Evolutionary conservation across 2,888 invertebrate genomes (phyloP), one percentile per base, ranked within the genome.

Genomic region (Drosophila formosana): DNA sequence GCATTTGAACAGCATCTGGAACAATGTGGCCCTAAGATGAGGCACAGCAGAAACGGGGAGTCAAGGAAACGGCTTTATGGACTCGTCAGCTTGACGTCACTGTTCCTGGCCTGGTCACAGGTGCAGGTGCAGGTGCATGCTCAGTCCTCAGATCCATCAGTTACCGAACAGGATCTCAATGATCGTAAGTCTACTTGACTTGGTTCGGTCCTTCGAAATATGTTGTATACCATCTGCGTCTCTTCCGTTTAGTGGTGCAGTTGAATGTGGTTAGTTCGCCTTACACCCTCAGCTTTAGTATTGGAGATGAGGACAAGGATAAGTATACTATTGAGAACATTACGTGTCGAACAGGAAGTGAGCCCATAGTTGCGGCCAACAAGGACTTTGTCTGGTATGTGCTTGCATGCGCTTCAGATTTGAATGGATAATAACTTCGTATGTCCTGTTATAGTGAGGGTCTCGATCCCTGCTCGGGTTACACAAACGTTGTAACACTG

Each of bases 381-480:
- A 67, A 73, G 0, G 53, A 72, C 3, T 58, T 87, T 52, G 69
- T 80, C 0, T 91, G 91, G 91, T 91, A 89, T 63, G 6, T 46
- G 11, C 4, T 5, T 18, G n/a, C 1, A 9, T 0, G 5, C 34
- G 2, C 3, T 5, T 2, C 26, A 11, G 26, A 8, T 45, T 1
- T n/a, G 1, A 11, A 34, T 11, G 23, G 18, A 3, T 23, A 8
- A 11, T 56, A 5, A 11, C 5, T 13, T 43, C 1, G 6, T 9
- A 30, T 8, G 6, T 34, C 9, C 32, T 0, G n/a, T 51, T 66
- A 0, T 26, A 92, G 91, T 69, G 82, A 87, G 64, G 71, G 77
- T 4, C 78, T 92, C n/a, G 78, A 89, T 25, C 91, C 92, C 3
- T 92, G 92, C 55, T 85, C 91, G 3, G 56, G 57, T 3, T 92